These are phyloP conservation scores for Parnassius smintheus DNA, from an alignment of 2,888 invertebrate species.

Conservation along the genomic window DNA sequence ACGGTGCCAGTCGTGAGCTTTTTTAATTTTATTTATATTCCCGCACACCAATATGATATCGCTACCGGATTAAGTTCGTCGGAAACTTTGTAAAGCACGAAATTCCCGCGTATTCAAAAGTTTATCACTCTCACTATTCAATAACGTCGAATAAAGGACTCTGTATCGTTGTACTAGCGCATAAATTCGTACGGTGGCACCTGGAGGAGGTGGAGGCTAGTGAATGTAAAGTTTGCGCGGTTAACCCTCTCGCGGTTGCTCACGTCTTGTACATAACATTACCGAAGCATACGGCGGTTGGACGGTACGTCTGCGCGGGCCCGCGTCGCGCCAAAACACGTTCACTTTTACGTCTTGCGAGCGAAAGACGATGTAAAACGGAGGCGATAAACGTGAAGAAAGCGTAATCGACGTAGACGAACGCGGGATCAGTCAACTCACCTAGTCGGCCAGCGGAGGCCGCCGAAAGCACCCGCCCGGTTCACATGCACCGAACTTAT, in stretches of 20 bases:
- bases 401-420: slow-evolving; percentile 51
- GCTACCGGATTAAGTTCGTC: slow-evolving; percentile 29
- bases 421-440: slow-evolving; percentile 66
- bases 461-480: slow-evolving; percentile 65
- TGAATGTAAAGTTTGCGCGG: slow-evolving; percentile 24
- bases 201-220: slow-evolving; percentile 45
- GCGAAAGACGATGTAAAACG: slow-evolving; percentile 68
- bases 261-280: slow-evolving; percentile 36
- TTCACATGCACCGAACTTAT: slow-evolving; percentile 54
- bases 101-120: slow-evolving; percentile 54
- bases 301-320: slow-evolving; percentile 51
- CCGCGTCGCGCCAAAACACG: slow-evolving; percentile 41
- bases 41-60: slow-evolving; percentile 29
- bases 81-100: slow-evolving; percentile 41
- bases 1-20: slow-evolving; percentile 51
- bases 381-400: slow-evolving; percentile 68
- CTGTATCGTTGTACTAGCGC: slow-evolving; percentile 41
- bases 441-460: slow-evolving; percentile 68
- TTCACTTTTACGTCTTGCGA: slow-evolving; percentile 59
- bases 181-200: slow-evolving; percentile 49
- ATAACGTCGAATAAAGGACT: slow-evolving; percentile 40
- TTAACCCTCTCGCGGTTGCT: slow-evolving; percentile 45
- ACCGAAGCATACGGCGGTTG: slow-evolving; percentile 29
- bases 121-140: slow-evolving; percentile 39
- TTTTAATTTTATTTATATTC: slow-evolving; percentile 62